A percentile compares a stretch with the other conserved stretches of the same genome.
phyloP scores from a whole-genome alignment of 2,888 invertebrate species.

The Siphonodentalium dalli region DNA sequence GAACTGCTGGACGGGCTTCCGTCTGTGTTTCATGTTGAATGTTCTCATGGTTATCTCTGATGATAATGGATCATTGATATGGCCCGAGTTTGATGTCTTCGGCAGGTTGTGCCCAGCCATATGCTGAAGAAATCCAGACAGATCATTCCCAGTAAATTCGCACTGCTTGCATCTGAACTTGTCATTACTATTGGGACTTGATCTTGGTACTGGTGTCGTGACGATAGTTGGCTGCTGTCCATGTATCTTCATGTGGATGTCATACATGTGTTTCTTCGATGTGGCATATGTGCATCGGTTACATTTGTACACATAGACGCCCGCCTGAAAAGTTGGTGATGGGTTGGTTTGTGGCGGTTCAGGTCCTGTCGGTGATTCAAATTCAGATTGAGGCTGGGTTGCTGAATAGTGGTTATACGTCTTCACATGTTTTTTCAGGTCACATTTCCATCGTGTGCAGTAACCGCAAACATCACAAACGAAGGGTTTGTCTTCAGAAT shows the following conservation, averaged over 20 bases:
- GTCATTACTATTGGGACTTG: conserved; percentile 17
- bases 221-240: conserved; percentile 27
- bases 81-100: background rate
- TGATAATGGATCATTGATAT: conserved; percentile 11
- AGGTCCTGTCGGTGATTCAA: no score
- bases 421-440: conserved; percentile 61
- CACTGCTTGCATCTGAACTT: conserved; percentile 56
- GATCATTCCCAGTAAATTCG: conserved; percentile 47
- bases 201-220: conserved; percentile 12
- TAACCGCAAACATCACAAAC: conserved; percentile 58
- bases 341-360: background rate
- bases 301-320: conserved; percentile 42
- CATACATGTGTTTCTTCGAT: conserved; percentile 42
- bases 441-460: conserved; percentile 62
- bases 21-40: conserved; percentile 39
- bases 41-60: conserved; percentile 40
- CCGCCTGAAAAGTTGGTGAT: conserved; percentile 28
- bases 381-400: background rate
- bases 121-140: conserved; percentile 55
- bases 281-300: conserved; percentile 46
- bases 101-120: conserved; percentile 41
- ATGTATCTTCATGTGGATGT: conserved; percentile 49
- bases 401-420: conserved; percentile 52
- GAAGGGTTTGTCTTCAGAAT: conserved; percentile 62
- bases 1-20: conserved; percentile 51